These are phyloP conservation scores for Epinotia nisella DNA, from an alignment of 2,888 invertebrate species.

Conservation along the genomic window DNA sequence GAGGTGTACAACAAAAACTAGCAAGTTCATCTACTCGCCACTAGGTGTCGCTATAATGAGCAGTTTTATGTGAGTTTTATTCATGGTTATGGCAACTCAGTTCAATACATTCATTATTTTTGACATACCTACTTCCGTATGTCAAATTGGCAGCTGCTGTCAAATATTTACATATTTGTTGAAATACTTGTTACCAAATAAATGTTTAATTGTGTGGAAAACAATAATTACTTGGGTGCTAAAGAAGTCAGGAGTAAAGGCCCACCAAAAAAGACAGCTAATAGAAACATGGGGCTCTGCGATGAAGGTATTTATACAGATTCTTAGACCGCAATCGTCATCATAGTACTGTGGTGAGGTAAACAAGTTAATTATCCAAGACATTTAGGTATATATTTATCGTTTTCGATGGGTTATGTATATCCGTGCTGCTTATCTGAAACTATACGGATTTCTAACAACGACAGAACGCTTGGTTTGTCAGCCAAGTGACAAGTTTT, in stretches of 20 bases:
- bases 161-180: slow-evolving; percentile 44
- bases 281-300: slow-evolving; percentile 71
- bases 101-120: slow-evolving; percentile 17
- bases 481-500: slow-evolving; percentile 37
- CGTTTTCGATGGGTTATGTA: slow-evolving; percentile 44
- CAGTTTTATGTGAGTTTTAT: background rate
- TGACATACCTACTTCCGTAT: slow-evolving; percentile 46
- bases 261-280: slow-evolving; percentile 28
- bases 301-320: slow-evolving; percentile 72
- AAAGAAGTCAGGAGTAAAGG: slow-evolving; percentile 34
- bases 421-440: slow-evolving; percentile 14
- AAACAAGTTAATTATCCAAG: slow-evolving; percentile 73
- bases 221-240: slow-evolving; percentile 46
- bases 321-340: slow-evolving; percentile 47
- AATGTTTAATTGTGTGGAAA: slow-evolving; percentile 46
- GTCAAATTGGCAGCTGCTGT: slow-evolving; percentile 49
- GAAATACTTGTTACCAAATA: slow-evolving; percentile 39
- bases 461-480: slow-evolving; percentile 23
- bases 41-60: slow-evolving; percentile 47
- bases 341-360: slow-evolving; percentile 53
- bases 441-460: slow-evolving; percentile 15
- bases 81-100: slow-evolving; percentile 44
- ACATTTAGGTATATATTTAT: slow-evolving; percentile 47
- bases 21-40: slow-evolving; percentile 17
- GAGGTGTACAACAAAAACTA: background rate